Base-by-base conservation (phyloP, 2,797 vertebrate genomes). In the Malacoctenus gilli region DNA sequence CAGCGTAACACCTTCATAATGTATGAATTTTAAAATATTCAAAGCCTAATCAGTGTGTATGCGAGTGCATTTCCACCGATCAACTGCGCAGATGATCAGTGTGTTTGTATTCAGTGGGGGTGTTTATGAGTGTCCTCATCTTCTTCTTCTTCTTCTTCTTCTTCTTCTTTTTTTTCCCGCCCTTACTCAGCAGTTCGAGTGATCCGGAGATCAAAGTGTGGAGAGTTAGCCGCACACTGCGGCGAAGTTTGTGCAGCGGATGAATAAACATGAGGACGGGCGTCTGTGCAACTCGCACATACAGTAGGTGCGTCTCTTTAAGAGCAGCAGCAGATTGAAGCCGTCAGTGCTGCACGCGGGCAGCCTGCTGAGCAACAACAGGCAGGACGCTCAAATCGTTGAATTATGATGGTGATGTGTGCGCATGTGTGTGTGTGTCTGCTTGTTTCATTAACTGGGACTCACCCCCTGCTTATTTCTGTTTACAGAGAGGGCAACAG, bases 231-330 rank as follows among this genome's bases (percentile, higher is more conserved):
- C 16, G 49, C 75, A 67, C 48, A 50, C 62, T 68, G 82, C 81
- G 58, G 67, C 43, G 59, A 79, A 75, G 76, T 77, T 83, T 77
- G 47, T 74, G 60, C 71, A 68, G 39, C 31, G 36, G 60, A 76
- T 87, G 62, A 85, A 87, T 89, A 86, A 82, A 83, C 80, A 89
- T 87, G 82, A 85, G 77, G 23, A 54, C 30, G 49, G 65, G 68
- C 74, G 48, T 83, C 75, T 53, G 82, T 63, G 68, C 82, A 80
- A 59, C 30, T 19, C 44, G 37, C 69, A 59, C 61, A 43, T 18
- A 31, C 52, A 42, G n/a, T n/a, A n/a, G n/a, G n/a, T n/a, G n/a
- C n/a, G n/a, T 40, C 41, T 78, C 58, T 22, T 54, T 50, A 20
- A 69, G 35, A 72, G 57, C 8, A 22, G 41, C 34, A 39, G 49